These are phyloP conservation scores for Larimichthys crocea DNA, from an alignment of 2,113 vertebrate genomes.

Conservation along the genomic window DNA sequence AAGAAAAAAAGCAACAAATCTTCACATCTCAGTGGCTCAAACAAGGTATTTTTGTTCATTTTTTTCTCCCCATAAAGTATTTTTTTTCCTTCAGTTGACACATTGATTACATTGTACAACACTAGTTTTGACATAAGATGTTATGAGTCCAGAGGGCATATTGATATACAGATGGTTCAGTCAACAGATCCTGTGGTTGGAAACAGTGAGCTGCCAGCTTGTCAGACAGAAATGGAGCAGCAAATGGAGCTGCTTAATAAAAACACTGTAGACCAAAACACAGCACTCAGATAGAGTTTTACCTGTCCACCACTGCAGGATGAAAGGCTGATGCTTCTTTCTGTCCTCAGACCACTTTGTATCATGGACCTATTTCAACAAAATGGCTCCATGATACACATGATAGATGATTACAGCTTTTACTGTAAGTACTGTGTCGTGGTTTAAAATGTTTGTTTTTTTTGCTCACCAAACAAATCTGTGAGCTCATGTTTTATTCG, in stretches of 20 bases:
- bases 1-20: neutral
- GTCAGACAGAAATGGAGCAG: constrained; percentile 32
- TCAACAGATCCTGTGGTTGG: constrained; percentile 22
- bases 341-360: neutral
- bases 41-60: neutral
- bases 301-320: neutral
- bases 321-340: neutral
- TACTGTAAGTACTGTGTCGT: no score
- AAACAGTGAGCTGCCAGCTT: constrained; percentile 41
- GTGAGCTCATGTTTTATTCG: no score
- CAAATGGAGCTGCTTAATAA: constrained; percentile 40
- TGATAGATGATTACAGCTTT: no score
- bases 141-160: constrained; percentile 38
- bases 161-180: constrained; percentile 18
- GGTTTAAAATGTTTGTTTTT: no score
- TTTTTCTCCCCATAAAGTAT: neutral
- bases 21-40: neutral
- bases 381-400: neutral
- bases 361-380: neutral
- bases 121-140: constrained; percentile 25
- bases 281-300: constrained; percentile 9
- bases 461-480: no score
- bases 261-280: constrained; percentile 14
- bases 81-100: constrained; percentile 5
- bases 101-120: constrained; percentile 27